Conservation (phyloP, 2,113 vertebrate genomes). For the Cervus canadensis region DNA sequence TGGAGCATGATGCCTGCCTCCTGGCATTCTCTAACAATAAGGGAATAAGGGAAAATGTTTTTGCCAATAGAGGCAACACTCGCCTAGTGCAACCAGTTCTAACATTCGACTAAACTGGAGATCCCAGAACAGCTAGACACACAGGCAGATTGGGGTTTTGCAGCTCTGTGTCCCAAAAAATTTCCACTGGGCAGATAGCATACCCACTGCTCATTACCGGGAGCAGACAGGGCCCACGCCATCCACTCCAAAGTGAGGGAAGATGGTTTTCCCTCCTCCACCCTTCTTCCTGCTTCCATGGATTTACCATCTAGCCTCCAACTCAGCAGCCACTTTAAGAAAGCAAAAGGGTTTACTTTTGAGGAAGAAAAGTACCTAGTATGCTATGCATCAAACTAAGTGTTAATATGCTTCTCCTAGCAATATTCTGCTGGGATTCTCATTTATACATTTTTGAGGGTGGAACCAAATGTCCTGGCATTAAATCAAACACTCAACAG, state of each 20-base stretch:
- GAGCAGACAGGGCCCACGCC: not conserved
- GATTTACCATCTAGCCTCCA: not conserved
- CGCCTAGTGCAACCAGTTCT: not conserved
- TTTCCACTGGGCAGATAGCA: not conserved
- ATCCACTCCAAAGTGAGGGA: not conserved
- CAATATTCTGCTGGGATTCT: not conserved
- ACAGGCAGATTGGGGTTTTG: not conserved
- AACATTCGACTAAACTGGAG: not conserved
- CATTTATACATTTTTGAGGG: not conserved
- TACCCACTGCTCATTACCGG: not conserved
- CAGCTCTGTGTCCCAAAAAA: not conserved
- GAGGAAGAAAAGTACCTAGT: not conserved
- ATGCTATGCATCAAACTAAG: not conserved
- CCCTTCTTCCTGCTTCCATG: not conserved
- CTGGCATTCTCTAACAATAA: not conserved
- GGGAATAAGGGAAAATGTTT: not conserved
- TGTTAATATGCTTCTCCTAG: not conserved
- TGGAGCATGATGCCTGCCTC: not conserved
- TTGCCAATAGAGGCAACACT: not conserved
- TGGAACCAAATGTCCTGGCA: conserved; percentile 18
- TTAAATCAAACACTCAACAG: conserved; percentile 23
- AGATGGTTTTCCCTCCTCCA: not conserved
- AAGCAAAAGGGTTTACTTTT: not conserved
- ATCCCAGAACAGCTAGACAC: not conserved
- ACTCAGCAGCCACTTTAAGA: not conserved